phyloP scores from a whole-genome alignment of 92 coral and sea anemone genomes.

The Porites lobata region DNA sequence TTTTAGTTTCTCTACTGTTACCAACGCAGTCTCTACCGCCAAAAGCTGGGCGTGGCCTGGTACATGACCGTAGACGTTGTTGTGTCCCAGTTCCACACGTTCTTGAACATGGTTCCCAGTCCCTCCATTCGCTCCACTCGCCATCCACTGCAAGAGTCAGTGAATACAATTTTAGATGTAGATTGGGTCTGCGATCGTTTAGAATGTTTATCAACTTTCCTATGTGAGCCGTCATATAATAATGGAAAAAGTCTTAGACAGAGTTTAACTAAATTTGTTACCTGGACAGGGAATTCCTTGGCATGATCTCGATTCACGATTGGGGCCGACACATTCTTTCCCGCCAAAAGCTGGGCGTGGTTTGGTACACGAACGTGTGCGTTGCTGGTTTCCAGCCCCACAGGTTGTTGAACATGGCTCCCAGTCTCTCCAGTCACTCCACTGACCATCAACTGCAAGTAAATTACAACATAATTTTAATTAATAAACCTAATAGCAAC shows the following conservation, averaged over 20 bases:
- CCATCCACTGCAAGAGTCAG: conserved; percentile 12
- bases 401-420: conserved; percentile 24
- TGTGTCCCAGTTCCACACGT: conserved; percentile 33
- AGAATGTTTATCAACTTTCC: not conserved
- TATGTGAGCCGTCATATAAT: too few relatives aligned
- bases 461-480: not conserved
- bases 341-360: conserved; percentile 40
- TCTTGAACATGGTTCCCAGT: conserved; percentile 19
- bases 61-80: conserved; percentile 29
- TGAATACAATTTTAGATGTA: too few relatives aligned
- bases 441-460: conserved; percentile 4
- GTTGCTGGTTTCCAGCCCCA: conserved; percentile 30
- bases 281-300: conserved; percentile 54
- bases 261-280: not conserved
- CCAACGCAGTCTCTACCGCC: conserved; percentile 58
- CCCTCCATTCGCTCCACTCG: conserved; percentile 18
- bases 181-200: too few relatives aligned
- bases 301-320: conserved; percentile 50
- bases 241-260: too few relatives aligned
- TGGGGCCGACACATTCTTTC: conserved; percentile 53
- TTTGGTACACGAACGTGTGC: conserved; percentile 16
- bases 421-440: conserved; percentile 36
- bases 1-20: conserved; percentile 34
- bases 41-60: conserved; percentile 33
- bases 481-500: too few relatives aligned